A percentile compares a stretch with the other conserved stretches of the same genome.
Evolutionary conservation across 2,797 vertebrate species (phyloP).

Genomic region (Sciaenops ocellatus): DNA sequence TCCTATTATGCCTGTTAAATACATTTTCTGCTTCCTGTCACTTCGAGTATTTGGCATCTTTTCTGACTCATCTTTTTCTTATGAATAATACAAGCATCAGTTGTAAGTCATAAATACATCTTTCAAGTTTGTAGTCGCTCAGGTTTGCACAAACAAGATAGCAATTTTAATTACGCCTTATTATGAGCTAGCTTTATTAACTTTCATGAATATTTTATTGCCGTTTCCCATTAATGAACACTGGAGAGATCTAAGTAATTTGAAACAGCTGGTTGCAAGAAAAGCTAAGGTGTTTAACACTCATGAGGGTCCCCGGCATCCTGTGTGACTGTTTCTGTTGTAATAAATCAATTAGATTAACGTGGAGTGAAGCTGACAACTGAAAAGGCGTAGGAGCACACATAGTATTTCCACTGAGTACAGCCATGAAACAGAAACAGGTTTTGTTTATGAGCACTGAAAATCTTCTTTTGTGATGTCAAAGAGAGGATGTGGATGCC

Average conservation of each 20-base stretch:
- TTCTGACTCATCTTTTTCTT: not conserved
- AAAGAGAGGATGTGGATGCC: not conserved
- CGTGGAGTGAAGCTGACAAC: constrained; percentile 29
- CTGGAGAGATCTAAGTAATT: constrained; percentile 53
- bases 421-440: not conserved
- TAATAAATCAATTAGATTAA: constrained; percentile 60
- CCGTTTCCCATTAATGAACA: constrained; percentile 55
- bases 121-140: constrained; percentile 18
- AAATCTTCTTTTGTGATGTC: constrained; percentile 16
- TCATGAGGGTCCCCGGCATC: constrained; percentile 41
- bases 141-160: constrained; percentile 49
- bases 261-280: constrained; percentile 61
- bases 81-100: constrained; percentile 42
- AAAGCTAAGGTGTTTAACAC: constrained; percentile 41
- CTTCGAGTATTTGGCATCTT: constrained; percentile 1
- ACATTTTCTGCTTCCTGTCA: constrained; percentile 13
- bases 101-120: constrained; percentile 7
- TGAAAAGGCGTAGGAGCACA: constrained; percentile 1
- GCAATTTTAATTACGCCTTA: constrained; percentile 55
- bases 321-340: constrained; percentile 36
- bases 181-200: constrained; percentile 59
- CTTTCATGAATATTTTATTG: constrained; percentile 69
- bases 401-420: constrained; percentile 1
- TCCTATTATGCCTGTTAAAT: not conserved
- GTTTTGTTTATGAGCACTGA: constrained; percentile 11